These are phyloP conservation scores for Apolygus lucorum DNA, from an alignment of 1,140 invertebrate genomes.

Conservation along the genomic window DNA sequence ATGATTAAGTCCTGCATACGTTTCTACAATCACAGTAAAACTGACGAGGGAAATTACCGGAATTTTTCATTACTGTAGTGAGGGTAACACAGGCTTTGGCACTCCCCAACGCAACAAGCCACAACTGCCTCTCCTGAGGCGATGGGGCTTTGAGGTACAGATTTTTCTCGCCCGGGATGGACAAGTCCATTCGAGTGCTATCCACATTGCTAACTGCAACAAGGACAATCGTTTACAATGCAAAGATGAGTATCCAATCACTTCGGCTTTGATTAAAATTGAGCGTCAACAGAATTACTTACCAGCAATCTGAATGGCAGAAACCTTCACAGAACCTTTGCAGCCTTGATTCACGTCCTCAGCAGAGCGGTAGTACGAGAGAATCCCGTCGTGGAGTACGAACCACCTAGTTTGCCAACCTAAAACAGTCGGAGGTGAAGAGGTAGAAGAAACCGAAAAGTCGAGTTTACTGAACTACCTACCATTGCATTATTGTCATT, in stretches of 20 bases:
- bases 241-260: too few relatives aligned
- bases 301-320: slow-evolving; percentile 75
- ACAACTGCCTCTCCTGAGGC: slow-evolving; percentile 64
- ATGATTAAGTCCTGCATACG: too few relatives aligned
- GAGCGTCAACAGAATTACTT: slow-evolving; percentile 30
- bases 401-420: slow-evolving; percentile 83
- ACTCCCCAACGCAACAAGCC: slow-evolving; percentile 69
- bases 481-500: too few relatives aligned
- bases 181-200: slow-evolving; percentile 59
- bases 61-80: slow-evolving; percentile 36
- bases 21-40: too few relatives aligned
- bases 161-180: slow-evolving; percentile 66
- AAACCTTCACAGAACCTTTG: slow-evolving; percentile 73
- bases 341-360: slow-evolving; percentile 74
- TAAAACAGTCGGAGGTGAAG: slow-evolving; percentile 36
- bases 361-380: slow-evolving; percentile 74
- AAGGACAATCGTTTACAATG: too few relatives aligned
- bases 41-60: slow-evolving; percentile 28
- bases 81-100: slow-evolving; percentile 74
- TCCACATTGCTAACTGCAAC: slow-evolving; percentile 61
- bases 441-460: slow-evolving; percentile 25
- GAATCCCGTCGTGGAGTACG: slow-evolving; percentile 65
- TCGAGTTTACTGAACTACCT: slow-evolving; percentile 17
- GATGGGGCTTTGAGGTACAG: slow-evolving; percentile 68
- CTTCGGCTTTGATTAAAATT: too few relatives aligned